A percentile compares a stretch with the other conserved stretches of the same genome.
phyloP scores from a whole-genome alignment of 2,797 vertebrate genomes.

The Tragelaphus oryx region DNA sequence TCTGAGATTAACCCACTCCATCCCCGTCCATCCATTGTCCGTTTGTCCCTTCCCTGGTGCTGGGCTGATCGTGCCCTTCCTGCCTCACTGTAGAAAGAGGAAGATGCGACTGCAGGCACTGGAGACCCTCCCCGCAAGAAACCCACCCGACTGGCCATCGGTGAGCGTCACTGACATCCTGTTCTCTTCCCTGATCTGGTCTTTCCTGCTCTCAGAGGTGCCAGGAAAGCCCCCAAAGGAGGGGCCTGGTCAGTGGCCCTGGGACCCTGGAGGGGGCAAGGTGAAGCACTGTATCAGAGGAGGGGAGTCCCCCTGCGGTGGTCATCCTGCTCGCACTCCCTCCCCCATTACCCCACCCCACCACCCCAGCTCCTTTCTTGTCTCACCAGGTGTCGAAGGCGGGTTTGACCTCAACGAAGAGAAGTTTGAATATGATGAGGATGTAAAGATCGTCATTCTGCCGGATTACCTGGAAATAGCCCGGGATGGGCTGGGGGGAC shows the following conservation, averaged over 20 bases:
- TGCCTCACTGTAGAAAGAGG: conserved; percentile 87
- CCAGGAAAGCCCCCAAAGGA: neutral
- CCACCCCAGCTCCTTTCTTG: neutral
- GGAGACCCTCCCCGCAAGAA: conserved; percentile 99
- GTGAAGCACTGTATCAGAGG: neutral
- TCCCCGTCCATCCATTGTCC: neutral
- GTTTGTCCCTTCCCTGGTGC: neutral
- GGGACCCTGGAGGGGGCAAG: neutral
- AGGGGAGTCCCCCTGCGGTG: neutral
- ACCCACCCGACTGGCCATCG: conserved; percentile 96
- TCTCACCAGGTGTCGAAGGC: conserved; percentile 90
- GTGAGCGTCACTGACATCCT: conserved; percentile 75
- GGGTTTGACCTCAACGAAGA: conserved; percentile 94
- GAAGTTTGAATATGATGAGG: conserved; percentile 94
- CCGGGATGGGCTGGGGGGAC: conserved; percentile 88
- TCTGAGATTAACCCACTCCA: neutral
- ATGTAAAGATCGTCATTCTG: conserved; percentile 95
- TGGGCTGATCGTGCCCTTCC: conserved; percentile 25
- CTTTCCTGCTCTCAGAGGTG: neutral
- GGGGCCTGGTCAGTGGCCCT: neutral
- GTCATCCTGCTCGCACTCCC: neutral
- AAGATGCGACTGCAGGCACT: conserved; percentile 88
- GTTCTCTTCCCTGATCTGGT: neutral
- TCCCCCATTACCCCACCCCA: neutral
- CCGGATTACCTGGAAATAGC: conserved; percentile 95